Conservation (phyloP, 2,113 vertebrate genomes). For the Macquaria australasica region DNA sequence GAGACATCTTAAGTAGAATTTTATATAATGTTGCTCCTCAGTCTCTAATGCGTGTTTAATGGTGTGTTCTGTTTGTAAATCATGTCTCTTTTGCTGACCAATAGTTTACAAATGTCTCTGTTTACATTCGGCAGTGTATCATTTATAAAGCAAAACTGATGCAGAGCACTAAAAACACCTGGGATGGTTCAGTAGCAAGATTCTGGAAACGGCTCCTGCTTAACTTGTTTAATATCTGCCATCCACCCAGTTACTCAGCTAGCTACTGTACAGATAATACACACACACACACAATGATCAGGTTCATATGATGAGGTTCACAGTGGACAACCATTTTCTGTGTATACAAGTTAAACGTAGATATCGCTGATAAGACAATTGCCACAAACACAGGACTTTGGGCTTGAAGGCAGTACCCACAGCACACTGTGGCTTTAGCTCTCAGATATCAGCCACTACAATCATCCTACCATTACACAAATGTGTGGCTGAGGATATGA, state of each 20-base stretch:
- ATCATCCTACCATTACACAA: not conserved
- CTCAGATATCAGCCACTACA: not conserved
- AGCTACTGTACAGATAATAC: not conserved
- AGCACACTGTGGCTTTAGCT: not conserved
- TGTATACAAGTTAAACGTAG: not conserved
- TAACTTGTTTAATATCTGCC: slow-evolving; percentile 13
- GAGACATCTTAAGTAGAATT: not conserved
- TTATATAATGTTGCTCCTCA: not conserved
- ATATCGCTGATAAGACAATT: slow-evolving; percentile 16
- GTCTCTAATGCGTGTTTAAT: not conserved
- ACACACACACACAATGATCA: not conserved
- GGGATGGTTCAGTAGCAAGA: no score
- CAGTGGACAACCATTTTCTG: not conserved
- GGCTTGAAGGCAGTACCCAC: no score
- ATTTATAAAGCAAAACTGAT: not conserved
- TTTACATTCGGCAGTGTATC: not conserved
- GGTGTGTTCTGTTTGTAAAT: not conserved
- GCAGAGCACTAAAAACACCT: not conserved
- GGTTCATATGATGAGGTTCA: not conserved
- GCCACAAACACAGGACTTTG: not conserved
- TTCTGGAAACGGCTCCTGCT: not conserved
- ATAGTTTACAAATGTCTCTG: not conserved
- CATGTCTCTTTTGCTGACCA: not conserved
- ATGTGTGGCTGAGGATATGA: not conserved
- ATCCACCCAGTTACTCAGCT: not conserved